Evolutionary conservation across 2,113 vertebrate species (phyloP), one percentile per base, ranked within the genome.

Genomic region (Bubalus kerabau): DNA sequence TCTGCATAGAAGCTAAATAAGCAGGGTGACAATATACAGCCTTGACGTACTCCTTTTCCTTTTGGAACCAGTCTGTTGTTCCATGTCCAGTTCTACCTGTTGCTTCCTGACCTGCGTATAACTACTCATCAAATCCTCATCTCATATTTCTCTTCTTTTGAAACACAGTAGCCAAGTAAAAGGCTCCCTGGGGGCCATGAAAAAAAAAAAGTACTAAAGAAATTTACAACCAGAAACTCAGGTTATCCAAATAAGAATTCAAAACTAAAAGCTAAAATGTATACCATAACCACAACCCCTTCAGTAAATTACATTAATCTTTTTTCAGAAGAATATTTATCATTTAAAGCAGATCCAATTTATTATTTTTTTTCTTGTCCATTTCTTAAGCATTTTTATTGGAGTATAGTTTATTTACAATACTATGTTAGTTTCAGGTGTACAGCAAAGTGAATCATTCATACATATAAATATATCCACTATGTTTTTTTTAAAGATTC

Each of bases 101-200:
- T 48, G 48, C 48, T 48, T 48, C 11, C 48, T 48, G 48, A 48
- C 48, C 10, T 48, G 48, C 10, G 12, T 48, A 48, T 64, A 96
- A 92, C 74, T 94, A 93, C 28, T 97, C 26, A 52, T 78, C 36
- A 94, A 78, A 32, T 62, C 8, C 28, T 46, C 17, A 92, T 85
- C n/a, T 90, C 85, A 64, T 36, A 81, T 74, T 96, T 96, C 91
- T 59, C 76, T 88, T 64, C 83, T 54, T 86, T 81, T 64, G 59
- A 92, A 92, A 54, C 19, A 94, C 0, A 88, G n/a, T 64, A 96
- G 19, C 56, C 56, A 97, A 91, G 30, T 96, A 64, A 94, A 94
- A 94, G 24, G 8, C 24, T 91, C 46, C 60, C 23, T 59, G 10
- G 24, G 15, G 23, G 87, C 17, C 40, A 89, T 54, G n/a, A 62